Percentiles rank a stretch among this genome's conserved stretches.
These are phyloP conservation scores for Epinotia demarniana DNA, from an alignment of 2,888 invertebrate genomes.

Conservation along the genomic window DNA sequence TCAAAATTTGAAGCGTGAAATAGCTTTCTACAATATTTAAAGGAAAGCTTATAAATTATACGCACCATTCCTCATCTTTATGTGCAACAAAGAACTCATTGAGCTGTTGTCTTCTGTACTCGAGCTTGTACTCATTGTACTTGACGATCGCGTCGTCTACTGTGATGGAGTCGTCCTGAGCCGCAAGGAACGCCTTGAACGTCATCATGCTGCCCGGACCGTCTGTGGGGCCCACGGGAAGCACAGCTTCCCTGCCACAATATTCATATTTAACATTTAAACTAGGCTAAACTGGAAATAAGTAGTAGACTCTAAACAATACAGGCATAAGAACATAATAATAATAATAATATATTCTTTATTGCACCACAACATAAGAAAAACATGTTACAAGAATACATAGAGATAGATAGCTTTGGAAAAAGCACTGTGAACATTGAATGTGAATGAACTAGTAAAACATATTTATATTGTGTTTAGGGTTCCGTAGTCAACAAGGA, in stretches of 20 bases:
- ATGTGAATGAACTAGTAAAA: too few relatives aligned
- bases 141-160: conserved; percentile 98
- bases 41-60: conserved; percentile 48
- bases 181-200: conserved; percentile 97
- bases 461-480: too few relatives aligned
- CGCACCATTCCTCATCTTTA: conserved; percentile 99
- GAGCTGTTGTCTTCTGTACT: conserved; percentile 97
- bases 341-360: too few relatives aligned
- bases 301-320: too few relatives aligned
- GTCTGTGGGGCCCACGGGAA: conserved; percentile 79
- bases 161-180: conserved; percentile 98
- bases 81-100: conserved; percentile 99
- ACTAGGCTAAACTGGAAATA: background rate
- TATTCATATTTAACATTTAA: background rate
- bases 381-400: too few relatives aligned
- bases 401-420: too few relatives aligned
- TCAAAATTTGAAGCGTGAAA: conserved; percentile 6
- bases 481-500: too few relatives aligned
- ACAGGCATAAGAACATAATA: too few relatives aligned
- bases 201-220: conserved; percentile 98
- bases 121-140: conserved; percentile 99
- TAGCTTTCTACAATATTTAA: conserved; percentile 26
- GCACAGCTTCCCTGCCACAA: conserved; percentile 79
- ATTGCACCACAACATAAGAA: too few relatives aligned
- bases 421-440: too few relatives aligned